Evolutionary conservation across 2,888 invertebrate genomes (phyloP).

Genomic region (Zeuzera pyrina): DNA sequence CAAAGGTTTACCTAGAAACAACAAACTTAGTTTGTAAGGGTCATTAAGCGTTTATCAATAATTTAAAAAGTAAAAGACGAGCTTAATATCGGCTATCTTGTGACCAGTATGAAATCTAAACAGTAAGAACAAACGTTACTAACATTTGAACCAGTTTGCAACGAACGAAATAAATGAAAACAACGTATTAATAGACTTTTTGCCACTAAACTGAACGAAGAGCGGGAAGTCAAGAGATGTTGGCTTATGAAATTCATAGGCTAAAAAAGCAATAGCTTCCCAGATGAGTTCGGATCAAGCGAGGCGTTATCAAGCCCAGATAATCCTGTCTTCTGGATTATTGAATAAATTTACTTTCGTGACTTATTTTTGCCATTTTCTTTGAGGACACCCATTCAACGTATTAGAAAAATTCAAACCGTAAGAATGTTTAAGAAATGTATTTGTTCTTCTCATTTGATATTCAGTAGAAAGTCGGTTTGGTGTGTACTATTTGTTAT

Average conservation of each 20-base stretch:
- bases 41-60: no score
- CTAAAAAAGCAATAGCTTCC: conserved; percentile 46
- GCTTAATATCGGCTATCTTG: no score
- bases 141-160: no score
- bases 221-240: no score
- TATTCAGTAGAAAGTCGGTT: background rate
- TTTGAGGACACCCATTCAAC: conserved; percentile 26
- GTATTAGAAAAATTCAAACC: conserved; percentile 42
- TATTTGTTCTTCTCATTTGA: conserved; percentile 13
- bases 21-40: conserved; percentile 35
- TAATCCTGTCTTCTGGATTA: conserved; percentile 60
- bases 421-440: conserved; percentile 22
- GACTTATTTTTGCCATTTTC: conserved; percentile 40
- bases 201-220: no score
- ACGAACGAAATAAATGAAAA: no score
- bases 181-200: no score
- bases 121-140: no score
- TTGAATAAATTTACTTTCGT: conserved; percentile 55
- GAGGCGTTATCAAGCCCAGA: conserved; percentile 55
- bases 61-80: no score
- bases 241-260: conserved; percentile 37
- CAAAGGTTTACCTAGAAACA: conserved; percentile 35
- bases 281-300: conserved; percentile 50
- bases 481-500: background rate
- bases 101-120: no score